Conservation (phyloP, 2,888 invertebrate species). For the Drosophila aldrichi region DNA sequence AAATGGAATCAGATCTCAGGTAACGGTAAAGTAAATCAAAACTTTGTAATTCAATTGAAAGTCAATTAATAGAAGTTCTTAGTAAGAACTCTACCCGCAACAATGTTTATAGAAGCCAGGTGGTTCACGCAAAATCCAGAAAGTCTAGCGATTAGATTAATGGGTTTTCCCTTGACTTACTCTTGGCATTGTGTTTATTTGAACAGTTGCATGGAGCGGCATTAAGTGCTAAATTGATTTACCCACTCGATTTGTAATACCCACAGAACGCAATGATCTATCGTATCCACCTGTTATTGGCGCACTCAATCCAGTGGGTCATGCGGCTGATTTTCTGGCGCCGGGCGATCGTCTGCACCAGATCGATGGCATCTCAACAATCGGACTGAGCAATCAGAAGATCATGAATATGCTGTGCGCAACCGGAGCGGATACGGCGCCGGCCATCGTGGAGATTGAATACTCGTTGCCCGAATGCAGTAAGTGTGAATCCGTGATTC, state of each 20-base stretch:
- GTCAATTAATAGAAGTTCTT: not conserved
- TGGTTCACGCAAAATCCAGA: not conserved
- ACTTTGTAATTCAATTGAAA: not conserved
- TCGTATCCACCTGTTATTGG: slow-evolving; percentile 85
- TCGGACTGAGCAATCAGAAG: slow-evolving; percentile 91
- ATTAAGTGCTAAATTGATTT: slow-evolving; percentile 21
- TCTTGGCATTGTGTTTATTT: slow-evolving; percentile 5
- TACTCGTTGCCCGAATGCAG: slow-evolving; percentile 93
- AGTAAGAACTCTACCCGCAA: too few species aligned
- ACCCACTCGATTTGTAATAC: slow-evolving; percentile 37
- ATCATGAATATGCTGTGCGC: slow-evolving; percentile 89
- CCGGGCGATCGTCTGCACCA: slow-evolving; percentile 93
- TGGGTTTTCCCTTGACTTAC: slow-evolving; percentile 2
- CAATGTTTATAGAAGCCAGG: not conserved
- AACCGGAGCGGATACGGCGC: slow-evolving; percentile 87
- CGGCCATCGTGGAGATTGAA: slow-evolving; percentile 92
- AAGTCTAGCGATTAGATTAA: slow-evolving; percentile 12
- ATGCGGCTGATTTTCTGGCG: slow-evolving; percentile 90
- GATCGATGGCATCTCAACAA: slow-evolving; percentile 92
- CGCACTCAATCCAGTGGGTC: slow-evolving; percentile 84
- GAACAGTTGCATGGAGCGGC: slow-evolving; percentile 8
- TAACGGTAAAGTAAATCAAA: not conserved
- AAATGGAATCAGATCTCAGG: too few species aligned
- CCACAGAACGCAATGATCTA: slow-evolving; percentile 84
- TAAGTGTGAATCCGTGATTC: slow-evolving; percentile 85